These are phyloP conservation scores for Silurus meridionalis DNA, from an alignment of 2,113 vertebrate species.

Conservation along the genomic window DNA sequence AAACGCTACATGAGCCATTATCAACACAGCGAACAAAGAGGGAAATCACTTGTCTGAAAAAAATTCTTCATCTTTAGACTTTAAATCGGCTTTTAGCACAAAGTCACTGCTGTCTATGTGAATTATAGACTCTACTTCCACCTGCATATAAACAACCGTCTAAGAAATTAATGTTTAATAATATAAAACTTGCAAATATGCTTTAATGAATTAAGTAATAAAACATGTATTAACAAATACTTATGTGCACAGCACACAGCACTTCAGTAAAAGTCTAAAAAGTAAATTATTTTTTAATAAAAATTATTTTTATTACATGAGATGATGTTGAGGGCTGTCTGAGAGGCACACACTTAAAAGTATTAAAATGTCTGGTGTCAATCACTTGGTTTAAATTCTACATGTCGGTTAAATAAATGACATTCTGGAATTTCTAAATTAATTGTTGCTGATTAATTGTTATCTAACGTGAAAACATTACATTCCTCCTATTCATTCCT, in stretches of 20 bases:
- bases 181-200: background rate
- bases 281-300: background rate
- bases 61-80: conserved; percentile 19
- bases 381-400: background rate
- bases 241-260: too few relatives aligned
- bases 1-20: conserved; percentile 78
- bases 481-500: background rate
- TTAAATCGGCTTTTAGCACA: conserved; percentile 28
- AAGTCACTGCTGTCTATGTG: conserved; percentile 2
- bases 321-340: background rate
- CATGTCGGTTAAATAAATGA: background rate
- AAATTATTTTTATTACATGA: background rate
- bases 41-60: conserved; percentile 33
- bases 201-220: background rate
- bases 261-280: background rate
- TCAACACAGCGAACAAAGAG: conserved; percentile 12
- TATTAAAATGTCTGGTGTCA: background rate
- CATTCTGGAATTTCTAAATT: background rate
- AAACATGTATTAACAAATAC: background rate
- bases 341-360: background rate
- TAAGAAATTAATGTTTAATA: background rate
- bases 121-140: background rate
- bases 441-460: too few relatives aligned
- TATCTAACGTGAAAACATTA: background rate
- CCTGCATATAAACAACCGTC: conserved; percentile 5